These are phyloP conservation scores for Cepaea nemoralis DNA, from an alignment of 1,140 invertebrate genomes.

Conservation along the genomic window DNA sequence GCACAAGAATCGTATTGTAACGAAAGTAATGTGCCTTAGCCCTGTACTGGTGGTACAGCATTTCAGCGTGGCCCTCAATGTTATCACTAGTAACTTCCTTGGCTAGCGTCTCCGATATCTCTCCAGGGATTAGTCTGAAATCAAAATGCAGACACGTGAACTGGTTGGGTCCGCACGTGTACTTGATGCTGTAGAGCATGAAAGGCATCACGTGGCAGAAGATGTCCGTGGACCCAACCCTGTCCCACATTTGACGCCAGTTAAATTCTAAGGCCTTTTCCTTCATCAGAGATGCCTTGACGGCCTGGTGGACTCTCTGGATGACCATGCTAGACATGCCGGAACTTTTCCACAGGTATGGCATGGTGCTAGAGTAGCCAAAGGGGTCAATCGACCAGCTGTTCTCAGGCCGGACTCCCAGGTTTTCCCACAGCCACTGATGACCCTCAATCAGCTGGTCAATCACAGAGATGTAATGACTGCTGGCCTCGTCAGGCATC, in stretches of 20 bases:
- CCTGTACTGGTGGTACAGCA: conserved; percentile 93
- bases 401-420: conserved; percentile 77
- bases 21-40: conserved; percentile 94
- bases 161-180: conserved; percentile 97
- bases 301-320: conserved; percentile 93
- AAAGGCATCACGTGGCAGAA: conserved; percentile 99
- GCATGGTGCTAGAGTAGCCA: conserved; percentile 86
- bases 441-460: conserved; percentile 96
- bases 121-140: conserved; percentile 89
- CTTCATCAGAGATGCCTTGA: conserved; percentile 91
- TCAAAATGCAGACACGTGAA: conserved; percentile 98
- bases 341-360: conserved; percentile 86
- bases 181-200: conserved; percentile 97
- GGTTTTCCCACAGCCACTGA: conserved; percentile 89
- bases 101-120: conserved; percentile 82
- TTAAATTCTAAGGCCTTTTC: conserved; percentile 89
- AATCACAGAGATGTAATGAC: conserved; percentile 92
- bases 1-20: conserved; percentile 89
- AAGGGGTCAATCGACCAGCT: conserved; percentile 98
- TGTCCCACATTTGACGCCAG: conserved; percentile 93
- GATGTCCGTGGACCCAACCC: conserved; percentile 79
- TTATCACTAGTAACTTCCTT: conserved; percentile 85
- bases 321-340: conserved; percentile 90
- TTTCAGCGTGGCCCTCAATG: conserved; percentile 82
- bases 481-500: conserved; percentile 97